Conservation (phyloP, 2,113 vertebrate species). For the Corvus cornix region DNA sequence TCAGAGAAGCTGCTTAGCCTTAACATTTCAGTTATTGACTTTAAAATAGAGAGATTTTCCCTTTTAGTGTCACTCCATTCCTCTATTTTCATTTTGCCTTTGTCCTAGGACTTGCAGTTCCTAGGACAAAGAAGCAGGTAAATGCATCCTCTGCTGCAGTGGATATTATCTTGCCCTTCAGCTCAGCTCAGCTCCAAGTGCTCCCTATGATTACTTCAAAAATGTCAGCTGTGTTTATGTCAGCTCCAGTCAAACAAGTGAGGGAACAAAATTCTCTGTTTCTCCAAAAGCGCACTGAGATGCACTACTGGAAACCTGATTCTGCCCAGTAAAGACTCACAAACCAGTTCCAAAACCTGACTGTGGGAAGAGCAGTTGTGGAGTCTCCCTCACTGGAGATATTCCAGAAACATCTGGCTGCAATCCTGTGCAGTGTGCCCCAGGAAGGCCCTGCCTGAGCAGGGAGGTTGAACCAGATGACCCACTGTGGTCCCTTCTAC, state of each 20-base stretch:
- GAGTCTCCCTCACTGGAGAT: background rate
- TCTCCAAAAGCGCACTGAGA: background rate
- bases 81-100: background rate
- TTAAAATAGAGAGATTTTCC: background rate
- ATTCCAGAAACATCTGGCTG: background rate
- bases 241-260: background rate
- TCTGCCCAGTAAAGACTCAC: background rate
- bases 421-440: background rate
- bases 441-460: background rate
- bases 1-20: background rate
- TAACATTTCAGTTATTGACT: background rate
- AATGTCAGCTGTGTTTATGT: background rate
- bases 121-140: background rate
- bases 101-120: background rate
- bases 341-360: background rate
- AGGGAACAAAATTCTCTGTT: background rate
- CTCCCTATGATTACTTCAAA: background rate
- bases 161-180: background rate
- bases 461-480: background rate
- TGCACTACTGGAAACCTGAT: background rate
- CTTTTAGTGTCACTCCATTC: background rate
- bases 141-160: background rate
- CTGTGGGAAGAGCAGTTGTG: background rate
- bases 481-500: background rate
- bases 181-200: background rate